These are phyloP conservation scores for Anser brachyrhynchus DNA, from an alignment of 2,113 vertebrate species.

Conservation along the genomic window DNA sequence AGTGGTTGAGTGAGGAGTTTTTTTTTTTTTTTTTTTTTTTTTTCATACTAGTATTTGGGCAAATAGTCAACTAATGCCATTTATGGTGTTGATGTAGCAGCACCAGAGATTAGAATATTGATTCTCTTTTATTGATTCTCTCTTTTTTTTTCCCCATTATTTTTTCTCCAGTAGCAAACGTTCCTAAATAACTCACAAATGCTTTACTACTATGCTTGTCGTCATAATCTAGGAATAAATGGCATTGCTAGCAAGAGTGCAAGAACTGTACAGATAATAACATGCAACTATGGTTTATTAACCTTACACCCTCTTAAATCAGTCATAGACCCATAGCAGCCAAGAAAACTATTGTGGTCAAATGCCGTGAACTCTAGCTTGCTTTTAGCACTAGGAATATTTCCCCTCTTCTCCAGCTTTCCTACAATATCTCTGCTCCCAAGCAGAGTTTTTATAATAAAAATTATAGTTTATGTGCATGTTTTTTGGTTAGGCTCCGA, in stretches of 20 bases:
- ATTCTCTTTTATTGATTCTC: neutral
- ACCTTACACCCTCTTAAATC: conserved; percentile 64
- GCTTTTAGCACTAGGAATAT: conserved; percentile 43
- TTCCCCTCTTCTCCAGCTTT: conserved; percentile 4
- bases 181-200: conserved; percentile 19
- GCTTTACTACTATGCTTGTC: neutral
- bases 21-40: neutral
- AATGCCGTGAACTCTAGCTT: conserved; percentile 28
- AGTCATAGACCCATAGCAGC: conserved; percentile 61
- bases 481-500: conserved; percentile 37
- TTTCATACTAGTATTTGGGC: neutral
- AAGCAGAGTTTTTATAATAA: conserved; percentile 37
- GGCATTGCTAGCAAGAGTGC: neutral
- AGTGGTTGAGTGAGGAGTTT: neutral
- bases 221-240: conserved; percentile 49
- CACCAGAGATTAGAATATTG: neutral
- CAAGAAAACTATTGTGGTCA: conserved; percentile 73
- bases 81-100: neutral
- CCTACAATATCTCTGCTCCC: neutral
- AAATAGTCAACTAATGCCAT: neutral
- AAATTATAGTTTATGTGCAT: conserved; percentile 54
- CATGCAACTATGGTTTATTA: conserved; percentile 64
- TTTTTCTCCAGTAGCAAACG: neutral
- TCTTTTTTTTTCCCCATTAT: neutral
- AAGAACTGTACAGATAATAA: conserved; percentile 56